Base-by-base conservation (phyloP, 53 echinoderm and acorn worm species). In the Zoroaster sp. region DNA sequence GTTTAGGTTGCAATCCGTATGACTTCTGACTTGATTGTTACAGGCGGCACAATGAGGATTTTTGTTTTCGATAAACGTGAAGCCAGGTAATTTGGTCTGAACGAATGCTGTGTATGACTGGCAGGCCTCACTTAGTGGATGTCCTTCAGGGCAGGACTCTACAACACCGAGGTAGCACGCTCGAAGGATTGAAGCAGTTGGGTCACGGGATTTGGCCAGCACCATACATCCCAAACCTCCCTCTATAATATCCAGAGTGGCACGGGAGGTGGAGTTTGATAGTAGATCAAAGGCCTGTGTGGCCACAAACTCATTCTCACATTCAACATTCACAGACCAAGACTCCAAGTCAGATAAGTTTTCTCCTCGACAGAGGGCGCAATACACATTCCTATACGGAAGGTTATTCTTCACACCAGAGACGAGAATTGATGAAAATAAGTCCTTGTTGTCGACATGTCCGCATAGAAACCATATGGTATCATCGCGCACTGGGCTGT, bases 351-450 rank as follows among this genome's bases (percentile, higher is more conserved):
- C 67, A 0, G 10, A 5, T 10, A 65, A 6, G 7, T 59, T 36
- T 46, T 76, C 77, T 6, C 68, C 67, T 35, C 68, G 59, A 23
- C 78, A 88, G 35, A 67, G 43, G 68, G 88, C 88, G 68, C 88
- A 88, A 13, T 76, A 78, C 5, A 88, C 88, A 40, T 88, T 88
- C 44, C 35, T 44, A 66, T 88, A 88, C 9, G 77, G 88, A 13
- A 65, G 41, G 66, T 35, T 20, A 3, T 63, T 35, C 37, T 51
- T 69, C 36, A 36, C 36, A 25, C 85, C 85, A 33, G 14, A 36
- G 67, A 85, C 85, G 5, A 47, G 85, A 33, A 85, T 69, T n/a
- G n/a, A 4, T 12, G 85, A 31, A 32, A 85, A 33, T 36, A 85
- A 71, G 21, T 85, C 72, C 36, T 36, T 47, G 12, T 7, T 0